phyloP scores from a whole-genome alignment of 2,797 vertebrate species.

The Prionace glauca region DNA sequence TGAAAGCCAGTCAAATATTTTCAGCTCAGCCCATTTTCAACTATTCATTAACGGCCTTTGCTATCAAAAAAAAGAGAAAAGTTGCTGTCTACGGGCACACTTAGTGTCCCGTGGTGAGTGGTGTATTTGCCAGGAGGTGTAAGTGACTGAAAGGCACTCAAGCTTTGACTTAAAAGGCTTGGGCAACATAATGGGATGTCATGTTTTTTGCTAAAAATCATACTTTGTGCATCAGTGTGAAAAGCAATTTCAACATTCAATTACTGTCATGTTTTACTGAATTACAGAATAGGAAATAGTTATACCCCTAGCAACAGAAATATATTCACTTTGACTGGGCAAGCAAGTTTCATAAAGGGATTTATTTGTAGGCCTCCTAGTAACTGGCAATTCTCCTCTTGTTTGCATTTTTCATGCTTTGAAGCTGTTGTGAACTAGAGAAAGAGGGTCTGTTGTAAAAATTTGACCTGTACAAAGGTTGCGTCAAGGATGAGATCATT shows the following conservation, averaged over 20 bases:
- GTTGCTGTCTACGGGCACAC: background rate
- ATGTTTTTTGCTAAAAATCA: conserved; percentile 28
- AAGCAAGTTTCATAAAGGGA: background rate
- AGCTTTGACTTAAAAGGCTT: conserved; percentile 12
- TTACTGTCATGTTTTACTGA: conserved; percentile 36
- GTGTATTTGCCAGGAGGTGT: conserved; percentile 3
- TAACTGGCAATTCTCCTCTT: background rate
- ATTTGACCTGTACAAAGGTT: background rate
- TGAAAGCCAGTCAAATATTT: conserved; percentile 24
- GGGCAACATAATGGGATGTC: conserved; percentile 25
- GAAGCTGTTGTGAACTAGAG: too few species aligned
- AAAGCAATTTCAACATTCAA: conserved; percentile 37
- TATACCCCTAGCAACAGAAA: background rate
- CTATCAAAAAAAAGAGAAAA: background rate
- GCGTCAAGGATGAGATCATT: background rate
- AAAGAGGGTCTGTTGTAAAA: background rate
- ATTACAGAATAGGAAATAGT: conserved; percentile 9
- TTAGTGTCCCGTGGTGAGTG: background rate
- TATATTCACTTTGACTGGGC: background rate
- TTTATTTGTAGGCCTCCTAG: background rate
- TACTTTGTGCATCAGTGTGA: conserved; percentile 33
- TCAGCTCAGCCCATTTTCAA: conserved; percentile 15
- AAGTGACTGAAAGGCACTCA: conserved; percentile 30
- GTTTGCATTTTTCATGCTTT: conserved; percentile 12
- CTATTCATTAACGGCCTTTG: background rate